These are phyloP conservation scores for Ecliptopera silaceata DNA, from an alignment of 2,888 invertebrate species.

Conservation along the genomic window DNA sequence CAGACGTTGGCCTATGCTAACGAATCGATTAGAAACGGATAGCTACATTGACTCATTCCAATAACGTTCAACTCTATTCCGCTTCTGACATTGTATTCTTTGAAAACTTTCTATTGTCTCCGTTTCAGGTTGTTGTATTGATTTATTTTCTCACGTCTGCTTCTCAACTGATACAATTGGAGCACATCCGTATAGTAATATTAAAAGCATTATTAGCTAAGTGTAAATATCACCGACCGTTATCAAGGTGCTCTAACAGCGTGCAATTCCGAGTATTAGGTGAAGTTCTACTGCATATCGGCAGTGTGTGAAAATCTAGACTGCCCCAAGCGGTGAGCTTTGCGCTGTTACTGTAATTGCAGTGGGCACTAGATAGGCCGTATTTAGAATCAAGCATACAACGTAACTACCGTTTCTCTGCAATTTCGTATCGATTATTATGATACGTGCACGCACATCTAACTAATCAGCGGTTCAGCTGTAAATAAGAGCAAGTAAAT, in stretches of 20 bases:
- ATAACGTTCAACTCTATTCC: conserved; percentile 51
- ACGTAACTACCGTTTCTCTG: conserved; percentile 45
- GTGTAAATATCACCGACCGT: conserved; percentile 26
- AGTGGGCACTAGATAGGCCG: conserved; percentile 49
- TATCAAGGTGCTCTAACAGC: conserved; percentile 42
- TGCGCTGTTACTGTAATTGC: conserved; percentile 62
- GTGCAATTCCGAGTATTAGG: conserved; percentile 42
- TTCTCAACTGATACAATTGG: conserved; percentile 25
- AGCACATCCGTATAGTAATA: conserved; percentile 22
- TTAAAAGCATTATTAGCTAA: conserved; percentile 25
- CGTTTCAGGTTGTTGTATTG: conserved; percentile 29
- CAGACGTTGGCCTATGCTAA: conserved; percentile 57
- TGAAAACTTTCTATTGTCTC: conserved; percentile 39
- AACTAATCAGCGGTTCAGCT: conserved; percentile 57
- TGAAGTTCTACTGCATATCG: conserved; percentile 46
- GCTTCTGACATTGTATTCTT: conserved; percentile 35
- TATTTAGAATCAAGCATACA: conserved; percentile 51
- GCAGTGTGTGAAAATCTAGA: conserved; percentile 70
- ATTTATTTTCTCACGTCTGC: conserved; percentile 24
- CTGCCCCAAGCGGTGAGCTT: conserved; percentile 58
- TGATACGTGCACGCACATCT: conserved; percentile 58
- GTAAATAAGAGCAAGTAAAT: conserved; percentile 48
- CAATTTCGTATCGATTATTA: conserved; percentile 73
- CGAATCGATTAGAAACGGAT: conserved; percentile 68
- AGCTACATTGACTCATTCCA: conserved; percentile 48